Evolutionary conservation across 2,888 invertebrate genomes (phyloP).

Genomic region (Tolmerus cingulatus): DNA sequence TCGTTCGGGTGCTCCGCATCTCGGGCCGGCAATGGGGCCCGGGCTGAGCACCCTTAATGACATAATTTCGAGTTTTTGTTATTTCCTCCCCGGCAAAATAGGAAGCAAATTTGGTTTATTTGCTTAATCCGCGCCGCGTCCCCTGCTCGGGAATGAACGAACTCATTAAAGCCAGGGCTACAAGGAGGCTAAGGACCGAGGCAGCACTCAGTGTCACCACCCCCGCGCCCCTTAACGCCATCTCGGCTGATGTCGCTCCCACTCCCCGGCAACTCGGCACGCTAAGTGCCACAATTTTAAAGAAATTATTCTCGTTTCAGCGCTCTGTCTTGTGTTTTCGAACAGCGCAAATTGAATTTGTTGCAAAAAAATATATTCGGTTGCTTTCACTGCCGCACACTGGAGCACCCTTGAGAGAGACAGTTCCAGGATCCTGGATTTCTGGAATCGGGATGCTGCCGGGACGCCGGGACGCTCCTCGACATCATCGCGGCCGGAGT

Average conservation of each 20-base stretch:
- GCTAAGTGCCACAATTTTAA: constrained; percentile 36
- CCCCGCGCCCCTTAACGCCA: neutral
- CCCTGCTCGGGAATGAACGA: neutral
- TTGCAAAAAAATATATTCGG: neutral
- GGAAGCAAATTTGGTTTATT: constrained; percentile 39
- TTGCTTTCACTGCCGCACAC: neutral
- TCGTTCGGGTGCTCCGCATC: neutral
- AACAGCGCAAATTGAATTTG: constrained; percentile 32
- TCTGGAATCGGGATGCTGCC: neutral
- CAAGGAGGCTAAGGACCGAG: neutral
- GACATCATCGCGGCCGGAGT: neutral
- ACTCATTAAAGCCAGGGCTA: constrained; percentile 26
- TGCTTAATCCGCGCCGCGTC: constrained; percentile 8
- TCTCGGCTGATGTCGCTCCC: neutral
- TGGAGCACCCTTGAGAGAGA: neutral
- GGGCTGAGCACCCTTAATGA: neutral
- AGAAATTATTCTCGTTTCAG: constrained; percentile 37
- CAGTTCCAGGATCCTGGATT: neutral
- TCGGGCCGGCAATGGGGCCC: neutral
- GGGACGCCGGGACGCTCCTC: neutral
- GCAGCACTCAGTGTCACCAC: neutral
- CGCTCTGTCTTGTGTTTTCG: constrained; percentile 22
- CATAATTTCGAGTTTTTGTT: constrained; percentile 27
- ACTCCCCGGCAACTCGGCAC: neutral
- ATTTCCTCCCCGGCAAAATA: constrained; percentile 9